Base-by-base conservation (phyloP, 2,888 invertebrate species). In the Acanthosoma haemorrhoidale region DNA sequence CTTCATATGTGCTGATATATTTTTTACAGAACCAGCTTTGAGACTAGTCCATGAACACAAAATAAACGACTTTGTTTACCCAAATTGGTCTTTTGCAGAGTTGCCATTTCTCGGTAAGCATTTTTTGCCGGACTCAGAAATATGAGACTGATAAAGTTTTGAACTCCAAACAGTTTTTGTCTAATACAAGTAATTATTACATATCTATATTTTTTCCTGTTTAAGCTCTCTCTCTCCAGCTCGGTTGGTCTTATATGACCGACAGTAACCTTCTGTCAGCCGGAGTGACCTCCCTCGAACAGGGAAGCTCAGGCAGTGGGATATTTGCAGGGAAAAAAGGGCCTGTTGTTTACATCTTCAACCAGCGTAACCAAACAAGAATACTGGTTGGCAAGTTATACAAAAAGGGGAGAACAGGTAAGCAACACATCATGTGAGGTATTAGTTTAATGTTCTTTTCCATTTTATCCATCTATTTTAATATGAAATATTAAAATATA, bases 261-360 rank as follows among this genome's bases (percentile, higher is more conserved):
- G 77, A 81, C 2, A 81, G 81, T 0, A 84, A 84, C 74, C 76
- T 85, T 1, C 76, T 85, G 6, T 81, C 81, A 1, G 77, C 85
- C 0, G 84, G 84, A 25, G 80, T 82, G 69, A 82, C 82, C 68
- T 70, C 76, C 2, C 80, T 82, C 0, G n/a, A 58, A 0, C 67
- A 58, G 4, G 79, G 79, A 1, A 78, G 76, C 63, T 75, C 80
- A 4, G 85, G 85, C 13, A 83, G 83, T 71, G 85, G 85, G 3
- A 82, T 85, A 41, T 85, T 81, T 75, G 73, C 77, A 71, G 81
- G 82, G 4, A 72, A 75, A 3, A 70, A 75, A 8, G 80, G 80
- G 0, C 58, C 70, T n/a, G 11, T 59, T 0, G 32, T 41, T 11
- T 69, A 69, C 6, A 31, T 63, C 9, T 15, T 32, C 32, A 63